phyloP scores from a whole-genome alignment of 2,797 vertebrate species.

The Morus bassanus region DNA sequence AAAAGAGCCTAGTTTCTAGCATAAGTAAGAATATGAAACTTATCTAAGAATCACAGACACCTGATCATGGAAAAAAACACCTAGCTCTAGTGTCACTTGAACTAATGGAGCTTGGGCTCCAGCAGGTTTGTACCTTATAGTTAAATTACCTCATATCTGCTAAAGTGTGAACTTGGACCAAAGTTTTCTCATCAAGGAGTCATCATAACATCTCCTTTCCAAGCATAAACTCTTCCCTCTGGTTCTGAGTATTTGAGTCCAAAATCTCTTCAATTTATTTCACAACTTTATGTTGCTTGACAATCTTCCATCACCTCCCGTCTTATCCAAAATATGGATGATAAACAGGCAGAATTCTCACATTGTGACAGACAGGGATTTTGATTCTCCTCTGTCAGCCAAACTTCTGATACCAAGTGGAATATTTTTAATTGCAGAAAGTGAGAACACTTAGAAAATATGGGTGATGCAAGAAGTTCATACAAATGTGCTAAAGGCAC shows the following conservation, averaged over 20 bases:
- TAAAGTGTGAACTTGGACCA: background rate
- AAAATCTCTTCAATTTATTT: background rate
- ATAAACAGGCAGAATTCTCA: conserved; percentile 12
- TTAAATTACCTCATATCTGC: background rate
- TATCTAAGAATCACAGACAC: background rate
- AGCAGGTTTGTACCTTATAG: background rate
- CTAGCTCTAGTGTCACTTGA: background rate
- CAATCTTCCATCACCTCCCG: background rate
- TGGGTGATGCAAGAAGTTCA: background rate
- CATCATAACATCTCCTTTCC: background rate
- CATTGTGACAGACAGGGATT: background rate
- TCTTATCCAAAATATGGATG: background rate
- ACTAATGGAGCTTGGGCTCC: background rate
- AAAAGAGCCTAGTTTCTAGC: background rate
- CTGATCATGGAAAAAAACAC: background rate
- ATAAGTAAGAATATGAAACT: background rate
- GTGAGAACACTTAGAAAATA: background rate
- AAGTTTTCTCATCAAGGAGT: background rate
- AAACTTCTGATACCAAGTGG: background rate
- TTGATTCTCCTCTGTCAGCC: background rate
- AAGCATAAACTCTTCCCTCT: background rate
- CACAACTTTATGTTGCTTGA: background rate
- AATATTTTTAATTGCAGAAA: background rate
- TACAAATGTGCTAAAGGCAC: background rate
- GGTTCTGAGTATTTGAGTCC: background rate